phyloP scores from a whole-genome alignment of 2,888 invertebrate species.

The Lithophane ornitopus region DNA sequence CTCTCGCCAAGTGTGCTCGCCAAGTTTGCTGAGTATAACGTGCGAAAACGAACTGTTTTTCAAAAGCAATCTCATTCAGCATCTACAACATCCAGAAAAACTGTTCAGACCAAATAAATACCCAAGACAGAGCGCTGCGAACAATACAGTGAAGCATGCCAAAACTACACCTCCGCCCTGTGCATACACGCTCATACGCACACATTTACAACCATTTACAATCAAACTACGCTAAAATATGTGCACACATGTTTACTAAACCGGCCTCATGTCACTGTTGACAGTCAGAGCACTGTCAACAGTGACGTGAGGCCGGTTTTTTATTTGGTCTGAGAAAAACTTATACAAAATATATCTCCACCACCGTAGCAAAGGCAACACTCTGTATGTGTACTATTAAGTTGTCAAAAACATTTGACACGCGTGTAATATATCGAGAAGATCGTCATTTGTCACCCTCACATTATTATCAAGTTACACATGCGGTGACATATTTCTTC shows the following conservation, averaged over 20 bases:
- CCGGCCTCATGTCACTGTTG: too few relatives aligned
- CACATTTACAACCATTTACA: too few relatives aligned
- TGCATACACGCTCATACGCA: too few relatives aligned
- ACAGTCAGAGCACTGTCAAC: too few relatives aligned
- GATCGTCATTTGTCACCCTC: constrained; percentile 56
- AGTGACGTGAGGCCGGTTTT: too few relatives aligned
- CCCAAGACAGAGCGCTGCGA: too few relatives aligned
- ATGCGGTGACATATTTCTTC: constrained; percentile 55
- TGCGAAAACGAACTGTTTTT: rapidly evolving
- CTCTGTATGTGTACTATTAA: constrained; percentile 17
- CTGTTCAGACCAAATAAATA: too few relatives aligned
- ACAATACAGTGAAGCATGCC: too few relatives aligned
- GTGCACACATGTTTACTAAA: too few relatives aligned
- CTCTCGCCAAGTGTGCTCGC: not conserved
- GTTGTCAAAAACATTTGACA: constrained; percentile 50
- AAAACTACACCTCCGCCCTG: too few relatives aligned
- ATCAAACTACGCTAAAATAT: too few relatives aligned
- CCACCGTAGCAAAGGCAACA: constrained; percentile 3
- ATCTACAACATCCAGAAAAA: not conserved
- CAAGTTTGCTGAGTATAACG: not conserved
- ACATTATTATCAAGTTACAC: constrained; percentile 62
- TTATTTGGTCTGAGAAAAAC: too few relatives aligned
- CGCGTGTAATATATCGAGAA: constrained; percentile 34
- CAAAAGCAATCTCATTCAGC: not conserved
- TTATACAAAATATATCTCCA: not conserved